Conservation (phyloP, 2,797 vertebrate species). For the Mycteria americana region DNA sequence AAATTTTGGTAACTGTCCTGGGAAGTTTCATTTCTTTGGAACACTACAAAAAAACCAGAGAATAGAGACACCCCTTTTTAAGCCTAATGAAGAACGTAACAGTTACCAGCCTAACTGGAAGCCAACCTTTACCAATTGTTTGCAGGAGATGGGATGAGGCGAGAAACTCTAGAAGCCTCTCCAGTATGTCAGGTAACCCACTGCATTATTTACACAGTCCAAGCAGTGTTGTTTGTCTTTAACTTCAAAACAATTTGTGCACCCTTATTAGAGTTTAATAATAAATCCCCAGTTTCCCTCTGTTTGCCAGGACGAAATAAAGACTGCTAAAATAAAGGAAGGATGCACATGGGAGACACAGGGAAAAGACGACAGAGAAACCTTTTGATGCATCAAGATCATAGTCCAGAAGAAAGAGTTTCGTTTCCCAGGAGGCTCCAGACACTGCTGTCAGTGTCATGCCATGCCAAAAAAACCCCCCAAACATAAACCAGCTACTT, state of each 20-base stretch:
- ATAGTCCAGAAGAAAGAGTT: not conserved
- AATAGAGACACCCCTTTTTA: not conserved
- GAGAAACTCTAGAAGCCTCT: slow-evolving; percentile 33
- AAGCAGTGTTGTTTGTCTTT: slow-evolving; percentile 2
- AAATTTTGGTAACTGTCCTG: not conserved
- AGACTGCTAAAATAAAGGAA: not conserved
- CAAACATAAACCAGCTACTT: not conserved
- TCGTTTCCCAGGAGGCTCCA: not conserved
- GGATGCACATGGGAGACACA: accelerated
- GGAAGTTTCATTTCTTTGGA: not conserved
- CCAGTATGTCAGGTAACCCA: not conserved
- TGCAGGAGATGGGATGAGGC: not conserved
- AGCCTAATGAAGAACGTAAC: not conserved
- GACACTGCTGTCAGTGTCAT: not conserved
- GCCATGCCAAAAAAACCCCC: not conserved
- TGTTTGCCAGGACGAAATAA: not conserved
- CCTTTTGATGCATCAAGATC: not conserved
- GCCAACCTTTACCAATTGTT: accelerated
- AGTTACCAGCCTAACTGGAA: not conserved
- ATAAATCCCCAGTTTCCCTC: not conserved
- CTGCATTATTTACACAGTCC: slow-evolving; percentile 30
- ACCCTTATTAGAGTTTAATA: not conserved
- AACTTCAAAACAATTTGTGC: slow-evolving; percentile 22
- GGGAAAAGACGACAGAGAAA: not conserved
- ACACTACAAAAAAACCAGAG: not conserved